Base-by-base conservation (phyloP, 2,888 invertebrate species). In the Drosophila suboccidentalis region DNA sequence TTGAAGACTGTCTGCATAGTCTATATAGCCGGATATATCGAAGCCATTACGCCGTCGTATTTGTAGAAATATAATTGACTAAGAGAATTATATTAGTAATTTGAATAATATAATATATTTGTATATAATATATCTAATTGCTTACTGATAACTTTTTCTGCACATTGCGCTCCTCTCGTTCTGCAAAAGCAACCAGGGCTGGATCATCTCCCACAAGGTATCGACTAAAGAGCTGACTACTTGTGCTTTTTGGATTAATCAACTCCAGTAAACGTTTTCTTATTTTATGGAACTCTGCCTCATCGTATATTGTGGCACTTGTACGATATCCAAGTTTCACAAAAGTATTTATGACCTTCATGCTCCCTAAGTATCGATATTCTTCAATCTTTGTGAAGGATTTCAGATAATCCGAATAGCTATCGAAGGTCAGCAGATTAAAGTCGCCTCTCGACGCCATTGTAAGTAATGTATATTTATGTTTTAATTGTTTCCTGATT, bases 361-460 rank as follows among this genome's bases (percentile, higher is more conserved):
- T 94, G 91, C 96, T 97, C 86, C 95, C 95, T 49, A 97, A 93
- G 89, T 96, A 97, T 74, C 95, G 94, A n/a, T 96, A 93, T 92
- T 97, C 97, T 69, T 94, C 93, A 3, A 94, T 93, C 19, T 95
- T 96, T 49, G 96, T 95, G 60, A 97, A 94, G 0, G 97, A 97
- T 89, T 97, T 96, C 79, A 97, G 92, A 91, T 97, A 97, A 44
- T 97, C 96, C 72, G 97, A 96, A 93, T 97, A 97, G 3, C 73
- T 82, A 0, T 74, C 66, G 58, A 88, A 92, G 11, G 90, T 85
- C 11, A 91, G 65, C n/a, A 91, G 68, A 44, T 36, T 74, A 15
- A 67, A 77, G 44, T 84, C 80, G 0, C 51, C 41, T 34, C 44
- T 62, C 0, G n/a, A 0, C 3, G 29, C 22, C 64, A 74, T 75